Conservation (phyloP, 2,797 vertebrate species). For the Hyperoplus immaculatus region DNA sequence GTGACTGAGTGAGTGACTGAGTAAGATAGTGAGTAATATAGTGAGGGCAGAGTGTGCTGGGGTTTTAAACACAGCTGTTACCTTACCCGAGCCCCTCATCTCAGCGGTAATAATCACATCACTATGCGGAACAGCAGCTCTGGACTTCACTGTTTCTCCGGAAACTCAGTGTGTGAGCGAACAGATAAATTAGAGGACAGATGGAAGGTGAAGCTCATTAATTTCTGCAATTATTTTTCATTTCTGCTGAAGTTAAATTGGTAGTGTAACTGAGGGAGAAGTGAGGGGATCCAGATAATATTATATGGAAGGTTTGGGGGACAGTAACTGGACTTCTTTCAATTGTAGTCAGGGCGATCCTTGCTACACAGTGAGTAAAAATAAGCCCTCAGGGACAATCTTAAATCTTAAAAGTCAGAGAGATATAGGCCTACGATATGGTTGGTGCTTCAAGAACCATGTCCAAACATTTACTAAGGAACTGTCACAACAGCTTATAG, state of each 20-base stretch:
- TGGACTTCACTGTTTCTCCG: constrained; percentile 43
- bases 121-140: constrained; percentile 61
- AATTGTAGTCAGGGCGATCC: no score
- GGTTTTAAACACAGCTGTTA: constrained; percentile 75
- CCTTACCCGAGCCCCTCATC: constrained; percentile 60
- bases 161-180: constrained; percentile 39
- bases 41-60: constrained; percentile 25
- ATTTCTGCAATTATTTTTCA: constrained; percentile 64
- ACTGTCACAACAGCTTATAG: constrained; percentile 67
- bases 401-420: constrained; percentile 62
- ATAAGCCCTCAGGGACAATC: constrained; percentile 30
- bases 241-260: constrained; percentile 49
- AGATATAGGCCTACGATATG: constrained; percentile 38
- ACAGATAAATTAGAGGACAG: constrained; percentile 57
- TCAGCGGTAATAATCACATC: constrained; percentile 67
- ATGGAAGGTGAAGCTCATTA: constrained; percentile 76
- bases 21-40: no score
- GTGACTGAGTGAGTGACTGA: no score
- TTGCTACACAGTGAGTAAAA: not conserved
- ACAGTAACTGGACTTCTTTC: not conserved
- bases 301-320: constrained; percentile 18
- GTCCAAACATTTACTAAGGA: constrained; percentile 75
- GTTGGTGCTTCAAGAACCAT: constrained; percentile 55
- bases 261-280: constrained; percentile 21
- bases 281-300: constrained; percentile 15